These are phyloP conservation scores for Astropecten irregularis DNA, from an alignment of 53 echinoderm and acorn worm species.

Conservation along the genomic window DNA sequence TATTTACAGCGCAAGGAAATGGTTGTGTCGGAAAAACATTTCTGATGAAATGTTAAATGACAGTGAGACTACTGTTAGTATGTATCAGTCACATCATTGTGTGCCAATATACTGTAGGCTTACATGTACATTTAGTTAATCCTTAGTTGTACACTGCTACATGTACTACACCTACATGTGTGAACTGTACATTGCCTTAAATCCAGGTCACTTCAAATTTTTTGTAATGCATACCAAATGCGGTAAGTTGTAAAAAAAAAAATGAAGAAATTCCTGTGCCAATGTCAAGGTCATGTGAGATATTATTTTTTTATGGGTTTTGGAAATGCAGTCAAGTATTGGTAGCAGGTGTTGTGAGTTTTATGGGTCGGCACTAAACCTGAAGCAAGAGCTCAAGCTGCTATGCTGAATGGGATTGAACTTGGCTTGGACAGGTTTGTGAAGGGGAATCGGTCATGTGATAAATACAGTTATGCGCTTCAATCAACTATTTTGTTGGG, in stretches of 20 bases:
- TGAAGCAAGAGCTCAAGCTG: constrained; percentile 14
- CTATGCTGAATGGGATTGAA: constrained; percentile 1
- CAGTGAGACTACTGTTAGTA: no score
- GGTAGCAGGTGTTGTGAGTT: background rate
- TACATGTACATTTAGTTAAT: no score
- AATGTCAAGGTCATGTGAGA: constrained; percentile 33
- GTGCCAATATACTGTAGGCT: no score
- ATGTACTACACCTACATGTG: no score
- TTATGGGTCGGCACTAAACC: constrained; percentile 9
- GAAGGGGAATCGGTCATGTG: constrained; percentile 15
- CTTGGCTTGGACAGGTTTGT: background rate
- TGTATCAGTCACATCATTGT: no score
- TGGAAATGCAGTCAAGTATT: background rate
- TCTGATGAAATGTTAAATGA: no score
- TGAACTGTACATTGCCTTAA: background rate
- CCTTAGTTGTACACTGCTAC: no score
- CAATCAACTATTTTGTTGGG: background rate
- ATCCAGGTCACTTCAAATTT: background rate
- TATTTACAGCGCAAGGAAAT: no score
- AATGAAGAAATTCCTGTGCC: constrained; percentile 27
- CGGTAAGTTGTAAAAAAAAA: background rate
- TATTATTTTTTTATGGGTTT: background rate
- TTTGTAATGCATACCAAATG: background rate
- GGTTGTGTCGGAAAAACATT: no score
- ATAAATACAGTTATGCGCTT: constrained; percentile 17